Percentiles rank a stretch among this genome's conserved stretches.
These are phyloP conservation scores for Tromatobia lineatoria DNA, from an alignment of 2,888 invertebrate genomes.

Conservation along the genomic window DNA sequence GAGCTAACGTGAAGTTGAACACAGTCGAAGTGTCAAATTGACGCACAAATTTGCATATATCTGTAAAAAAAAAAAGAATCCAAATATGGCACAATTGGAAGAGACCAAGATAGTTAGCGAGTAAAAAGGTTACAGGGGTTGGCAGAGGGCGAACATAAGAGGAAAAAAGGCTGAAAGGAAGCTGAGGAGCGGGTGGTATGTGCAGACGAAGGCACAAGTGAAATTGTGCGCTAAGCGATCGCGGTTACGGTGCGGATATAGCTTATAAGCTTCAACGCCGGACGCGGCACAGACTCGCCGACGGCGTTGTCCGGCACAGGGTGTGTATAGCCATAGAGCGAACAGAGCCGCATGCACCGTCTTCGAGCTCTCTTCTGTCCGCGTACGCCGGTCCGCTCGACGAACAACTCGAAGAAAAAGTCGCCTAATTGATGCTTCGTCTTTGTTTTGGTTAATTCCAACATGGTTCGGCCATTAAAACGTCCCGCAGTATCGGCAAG, in stretches of 20 bases:
- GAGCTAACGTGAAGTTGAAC: too few relatives aligned
- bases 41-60: background rate
- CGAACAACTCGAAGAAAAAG: slow-evolving; percentile 84
- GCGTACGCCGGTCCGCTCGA: slow-evolving; percentile 35
- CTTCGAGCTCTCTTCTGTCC: slow-evolving; percentile 27
- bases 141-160: background rate
- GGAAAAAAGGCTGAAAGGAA: slow-evolving; percentile 42
- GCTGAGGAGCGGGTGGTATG: slow-evolving; percentile 42
- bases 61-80: background rate
- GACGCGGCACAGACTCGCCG: slow-evolving; percentile 43
- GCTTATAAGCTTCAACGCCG: slow-evolving; percentile 52
- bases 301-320: slow-evolving; percentile 26
- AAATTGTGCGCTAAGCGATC: slow-evolving; percentile 67
- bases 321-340: background rate
- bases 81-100: background rate
- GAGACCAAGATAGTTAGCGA: background rate
- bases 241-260: slow-evolving; percentile 42
- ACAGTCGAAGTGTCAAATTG: too few relatives aligned
- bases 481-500: slow-evolving; percentile 88
- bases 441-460: slow-evolving; percentile 90
- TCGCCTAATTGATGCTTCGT: slow-evolving; percentile 90
- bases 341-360: background rate
- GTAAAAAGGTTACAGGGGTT: background rate
- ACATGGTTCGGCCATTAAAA: slow-evolving; percentile 91
- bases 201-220: slow-evolving; percentile 64